Evolutionary conservation across 1,140 invertebrate genomes (phyloP), one percentile per base, ranked within the genome.

Genomic region (Euglossa dilemma): DNA sequence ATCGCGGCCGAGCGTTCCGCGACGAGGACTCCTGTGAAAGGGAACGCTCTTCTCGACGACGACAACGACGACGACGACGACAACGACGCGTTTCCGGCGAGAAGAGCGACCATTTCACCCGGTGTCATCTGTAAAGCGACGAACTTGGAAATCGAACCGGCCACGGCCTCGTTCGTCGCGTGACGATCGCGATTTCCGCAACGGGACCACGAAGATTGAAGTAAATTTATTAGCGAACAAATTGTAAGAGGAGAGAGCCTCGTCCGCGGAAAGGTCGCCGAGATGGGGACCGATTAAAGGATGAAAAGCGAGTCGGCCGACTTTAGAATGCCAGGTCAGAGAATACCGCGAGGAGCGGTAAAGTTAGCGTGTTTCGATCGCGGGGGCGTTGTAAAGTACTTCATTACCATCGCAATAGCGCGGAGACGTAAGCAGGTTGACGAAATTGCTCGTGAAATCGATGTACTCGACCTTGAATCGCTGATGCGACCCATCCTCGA

Each of bases 121-220:
- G 45, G 45, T 47, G 28, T 73, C 56, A 80, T 23, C 73, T 54
- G 57, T 73, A 28, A 72, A 14, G 52, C 11, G 77, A n/a, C 56
- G 3, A 23, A 20, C 43, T n/a, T 7, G 25, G 25, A n/a, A 7
- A 36, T 43, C n/a, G 0, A n/a, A 23, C 14, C 16, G 23, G 2
- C 59, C 23, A 59, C 20, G 57, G 57, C 20, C 45, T 28, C 2
- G 23, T 45, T 57, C 64, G 50, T 79, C 45, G 47, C 20, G 54
- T 45, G 43, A 43, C 28, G 28, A 74, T 66, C 50, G 57, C 52
- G 80, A 75, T 67, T 67, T 57, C 50, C 52, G 80, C 25, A 67
- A 81, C 70, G 72, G 80, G 80, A 81, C 80, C 80, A 81, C 5
- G 61, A 75, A 63, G 63, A 66, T 52, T 25, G 80, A 52, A 47